Base-by-base conservation (phyloP, 2,888 invertebrate genomes). In the Leptothorax acervorum region DNA sequence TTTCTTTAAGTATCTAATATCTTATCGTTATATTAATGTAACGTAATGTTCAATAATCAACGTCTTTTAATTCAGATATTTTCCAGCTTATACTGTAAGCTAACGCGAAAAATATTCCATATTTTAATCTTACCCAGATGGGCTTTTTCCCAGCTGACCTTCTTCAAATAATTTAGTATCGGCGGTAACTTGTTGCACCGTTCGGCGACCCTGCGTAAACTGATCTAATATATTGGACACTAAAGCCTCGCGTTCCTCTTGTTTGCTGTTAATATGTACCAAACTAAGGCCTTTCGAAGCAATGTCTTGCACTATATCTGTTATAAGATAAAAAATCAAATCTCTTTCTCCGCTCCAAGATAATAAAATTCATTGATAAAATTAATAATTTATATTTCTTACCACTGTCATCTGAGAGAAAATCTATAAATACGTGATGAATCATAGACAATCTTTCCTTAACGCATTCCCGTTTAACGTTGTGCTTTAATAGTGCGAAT, bases 271-370 rank as follows among this genome's bases (percentile, higher is more conserved):
- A 91, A 98, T 97, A 93, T 98, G 99, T 9, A 99, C 97, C 2
- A 99, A 95, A 78, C 98, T 98, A 35, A 99, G 95, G 12, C 98
- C 99, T 94, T 99, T 98, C 18, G 98, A 98, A 0, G 99, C 98
- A 2, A 98, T 97, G 94, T 99, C 99, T 95, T 99, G 99, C 0
- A 99, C 97, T 90, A 99, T 97, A 92, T 99, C 99, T 98, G 93
- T 62, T 53, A 51, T 0, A 2, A n/a, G 53, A 55, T 75, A 48
- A 66, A 75, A 62, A 9, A 53, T 65, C 18, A 63, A 31, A 51
- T 42, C 15, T 31, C 28, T 28, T 28, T 42, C 12, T 18, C 4
- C 28, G 2, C 18, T 68, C 31, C 42, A 65, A 42, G 4, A 28
- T 51, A 4, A 15, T 45, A 57, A 57, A 82, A 68, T 60, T 55